phyloP scores from a whole-genome alignment of 2,797 vertebrate species.

The Chelidonichthys spinosus region DNA sequence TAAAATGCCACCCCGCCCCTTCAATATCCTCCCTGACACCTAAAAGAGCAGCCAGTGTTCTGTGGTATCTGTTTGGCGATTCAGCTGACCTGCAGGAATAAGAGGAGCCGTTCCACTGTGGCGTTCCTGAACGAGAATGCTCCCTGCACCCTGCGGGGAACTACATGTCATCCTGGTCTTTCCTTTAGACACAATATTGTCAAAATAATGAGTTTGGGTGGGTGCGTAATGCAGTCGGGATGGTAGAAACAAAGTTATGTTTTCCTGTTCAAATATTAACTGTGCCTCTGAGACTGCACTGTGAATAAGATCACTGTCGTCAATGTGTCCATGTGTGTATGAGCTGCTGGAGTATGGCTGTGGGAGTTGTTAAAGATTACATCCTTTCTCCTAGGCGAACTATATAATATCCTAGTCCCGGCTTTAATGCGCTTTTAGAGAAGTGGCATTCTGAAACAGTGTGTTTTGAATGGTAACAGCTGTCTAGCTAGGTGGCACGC shows the following conservation, averaged over 20 bases:
- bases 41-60: slow-evolving; percentile 57
- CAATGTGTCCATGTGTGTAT: slow-evolving; percentile 22
- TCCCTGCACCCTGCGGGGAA: slow-evolving; percentile 22
- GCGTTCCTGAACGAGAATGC: slow-evolving; percentile 34
- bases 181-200: slow-evolving; percentile 36
- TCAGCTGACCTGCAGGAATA: slow-evolving; percentile 64
- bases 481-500: slow-evolving; percentile 52
- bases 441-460: slow-evolving; percentile 44
- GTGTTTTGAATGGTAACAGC: slow-evolving; percentile 56
- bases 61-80: slow-evolving; percentile 57
- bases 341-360: slow-evolving; percentile 4
- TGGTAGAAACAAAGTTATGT: neutral
- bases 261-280: slow-evolving; percentile 45
- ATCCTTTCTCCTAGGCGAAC: slow-evolving; percentile 16
- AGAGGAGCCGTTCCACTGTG: slow-evolving; percentile 38
- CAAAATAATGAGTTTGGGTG: slow-evolving; percentile 30
- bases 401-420: slow-evolving; percentile 28
- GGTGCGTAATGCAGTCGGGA: slow-evolving; percentile 9
- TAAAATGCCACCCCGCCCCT: slow-evolving; percentile 61
- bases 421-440: slow-evolving; percentile 36
- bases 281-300: slow-evolving; percentile 30
- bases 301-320: slow-evolving; percentile 48
- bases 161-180: slow-evolving; percentile 22
- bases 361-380: slow-evolving; percentile 41
- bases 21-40: slow-evolving; percentile 60